These are phyloP conservation scores for Portevinia maculata DNA, from an alignment of 2,888 invertebrate species.

Conservation along the genomic window DNA sequence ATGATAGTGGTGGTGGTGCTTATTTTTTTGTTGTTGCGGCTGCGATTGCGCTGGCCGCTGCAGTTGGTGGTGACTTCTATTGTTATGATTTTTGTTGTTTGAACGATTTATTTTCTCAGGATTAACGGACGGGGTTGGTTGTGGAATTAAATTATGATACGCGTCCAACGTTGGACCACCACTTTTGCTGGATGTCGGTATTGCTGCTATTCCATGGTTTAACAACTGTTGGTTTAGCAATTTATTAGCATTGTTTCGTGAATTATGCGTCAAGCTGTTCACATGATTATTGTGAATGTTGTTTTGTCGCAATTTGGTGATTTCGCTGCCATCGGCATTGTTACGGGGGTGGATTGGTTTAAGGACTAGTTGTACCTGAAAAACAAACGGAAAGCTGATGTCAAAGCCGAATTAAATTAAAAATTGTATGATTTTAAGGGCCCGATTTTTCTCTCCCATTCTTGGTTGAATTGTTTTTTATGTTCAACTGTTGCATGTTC, in stretches of 20 bases:
- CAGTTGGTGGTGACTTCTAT: slow-evolving; percentile 47
- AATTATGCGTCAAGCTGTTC: slow-evolving; percentile 49
- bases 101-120: slow-evolving; percentile 64
- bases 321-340: slow-evolving; percentile 61
- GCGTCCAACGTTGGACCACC: slow-evolving; percentile 66
- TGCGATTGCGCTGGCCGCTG: slow-evolving; percentile 40
- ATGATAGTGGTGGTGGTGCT: slow-evolving; percentile 49
- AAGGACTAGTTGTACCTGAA: slow-evolving; percentile 78
- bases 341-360: slow-evolving; percentile 52
- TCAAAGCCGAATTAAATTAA: no score
- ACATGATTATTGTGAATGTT: slow-evolving; percentile 56
- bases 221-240: slow-evolving; percentile 40
- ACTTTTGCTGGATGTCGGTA: slow-evolving; percentile 72
- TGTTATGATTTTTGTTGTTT: slow-evolving; percentile 66
- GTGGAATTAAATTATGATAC: slow-evolving; percentile 59
- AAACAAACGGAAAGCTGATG: slow-evolving; percentile 31
- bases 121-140: slow-evolving; percentile 72
- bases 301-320: slow-evolving; percentile 67
- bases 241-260: slow-evolving; percentile 54
- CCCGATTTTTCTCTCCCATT: no score
- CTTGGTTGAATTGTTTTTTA: no score
- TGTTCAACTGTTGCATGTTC: no score
- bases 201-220: slow-evolving; percentile 30
- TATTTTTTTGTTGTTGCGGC: slow-evolving; percentile 14
- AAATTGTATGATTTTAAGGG: no score